Conservation (phyloP, 2,113 vertebrate species). For the Zapus hudsonius region DNA sequence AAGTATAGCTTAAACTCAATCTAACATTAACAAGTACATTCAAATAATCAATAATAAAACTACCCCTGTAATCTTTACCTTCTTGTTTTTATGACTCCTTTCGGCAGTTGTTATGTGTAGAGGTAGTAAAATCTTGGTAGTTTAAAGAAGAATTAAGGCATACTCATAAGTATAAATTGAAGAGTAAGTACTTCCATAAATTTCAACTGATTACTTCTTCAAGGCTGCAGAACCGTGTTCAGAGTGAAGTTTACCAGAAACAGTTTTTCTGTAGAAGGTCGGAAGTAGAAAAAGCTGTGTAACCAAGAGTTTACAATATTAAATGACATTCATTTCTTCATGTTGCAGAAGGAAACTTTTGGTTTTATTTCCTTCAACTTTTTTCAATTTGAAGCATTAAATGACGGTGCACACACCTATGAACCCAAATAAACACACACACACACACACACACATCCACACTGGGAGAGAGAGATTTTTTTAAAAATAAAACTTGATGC, state of each 20-base stretch:
- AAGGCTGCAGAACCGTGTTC: background rate
- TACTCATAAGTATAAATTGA: background rate
- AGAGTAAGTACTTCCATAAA: background rate
- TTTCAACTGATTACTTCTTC: background rate
- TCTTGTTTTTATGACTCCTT: background rate
- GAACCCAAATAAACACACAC: too few species aligned
- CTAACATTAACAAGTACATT: background rate
- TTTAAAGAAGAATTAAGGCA: background rate
- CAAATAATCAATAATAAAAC: background rate
- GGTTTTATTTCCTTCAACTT: slow-evolving; percentile 19
- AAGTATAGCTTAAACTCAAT: background rate
- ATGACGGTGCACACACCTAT: too few species aligned
- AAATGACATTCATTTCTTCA: background rate
- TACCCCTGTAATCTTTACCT: background rate
- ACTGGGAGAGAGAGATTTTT: background rate
- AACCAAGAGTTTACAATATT: background rate
- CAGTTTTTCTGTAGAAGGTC: background rate
- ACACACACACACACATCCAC: background rate
- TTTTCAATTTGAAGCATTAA: slow-evolving; percentile 2
- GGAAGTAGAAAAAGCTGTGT: background rate
- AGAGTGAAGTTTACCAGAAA: background rate
- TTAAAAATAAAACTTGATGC: slow-evolving; percentile 17
- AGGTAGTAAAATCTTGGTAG: background rate
- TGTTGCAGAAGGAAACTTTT: background rate
- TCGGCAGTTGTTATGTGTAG: background rate